Evolutionary conservation across 2,888 invertebrate genomes (phyloP), one percentile per base, ranked within the genome.

Genomic region (Boloria selene): DNA sequence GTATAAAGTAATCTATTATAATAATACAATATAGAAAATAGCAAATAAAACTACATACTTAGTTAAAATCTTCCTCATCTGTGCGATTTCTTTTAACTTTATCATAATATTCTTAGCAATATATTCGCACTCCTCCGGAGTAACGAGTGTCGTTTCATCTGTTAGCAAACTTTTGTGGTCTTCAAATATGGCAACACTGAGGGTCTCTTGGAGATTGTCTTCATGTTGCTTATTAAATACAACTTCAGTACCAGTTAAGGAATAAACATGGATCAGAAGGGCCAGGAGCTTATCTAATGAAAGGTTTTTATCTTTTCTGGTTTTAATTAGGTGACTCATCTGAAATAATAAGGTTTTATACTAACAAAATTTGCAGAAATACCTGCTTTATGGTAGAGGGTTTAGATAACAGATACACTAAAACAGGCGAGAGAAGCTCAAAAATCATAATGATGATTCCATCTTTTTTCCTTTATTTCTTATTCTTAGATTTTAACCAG

Each of bases 221-320:
- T 94, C 93, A 70, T 94, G 94, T 53, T 88, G 82, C 14, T 83
- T 77, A 2, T 93, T 85, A 74, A 94, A 94, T 0, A 86, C 81
- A 6, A 94, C 88, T 69, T 94, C 93, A 0, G 88, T 93, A 0
- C 95, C 95, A 53, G 92, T 90, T 22, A 95, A 79, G 0, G 95
- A 94, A 76, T 94, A 95, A 0, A 95, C 83, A 74, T 94, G 92
- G 44, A 94, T 89, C 4, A 95, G 80, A 17, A 95, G 79, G 0
- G 93, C 92, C 7, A 95, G 80, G 0, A 95, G 82, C 77, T 93
- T 93, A 65, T 94, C 94, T 55, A 95, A 78, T 0, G 92, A 83
- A 1, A 95, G 76, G 56, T 90, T 87, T 65, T 93, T 86, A 1
- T 93, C 92, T 68, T 87, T 85, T 14, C 94, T 89, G 1, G 89